These are phyloP conservation scores for Ophioninae sp. DNA, from an alignment of 2,888 invertebrate genomes.

Conservation along the genomic window DNA sequence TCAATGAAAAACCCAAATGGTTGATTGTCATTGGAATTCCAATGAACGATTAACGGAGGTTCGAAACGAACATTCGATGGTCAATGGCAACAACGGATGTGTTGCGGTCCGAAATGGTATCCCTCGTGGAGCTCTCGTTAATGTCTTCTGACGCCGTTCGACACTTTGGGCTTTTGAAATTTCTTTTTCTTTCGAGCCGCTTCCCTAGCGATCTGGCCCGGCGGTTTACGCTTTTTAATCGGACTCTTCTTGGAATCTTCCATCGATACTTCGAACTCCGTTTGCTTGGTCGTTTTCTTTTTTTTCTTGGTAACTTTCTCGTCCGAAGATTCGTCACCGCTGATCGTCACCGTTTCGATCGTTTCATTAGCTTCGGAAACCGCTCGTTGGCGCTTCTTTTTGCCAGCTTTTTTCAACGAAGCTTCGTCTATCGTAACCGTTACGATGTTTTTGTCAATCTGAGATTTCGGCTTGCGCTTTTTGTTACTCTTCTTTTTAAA, in stretches of 20 bases:
- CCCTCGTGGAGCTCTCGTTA: neutral
- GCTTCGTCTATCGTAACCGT: neutral
- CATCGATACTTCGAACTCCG: conserved; percentile 30
- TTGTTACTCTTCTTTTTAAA: no score
- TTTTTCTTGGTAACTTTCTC: conserved; percentile 45
- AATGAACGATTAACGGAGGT: no score
- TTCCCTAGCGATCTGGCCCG: neutral
- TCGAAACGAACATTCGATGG: neutral
- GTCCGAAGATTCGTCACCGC: neutral
- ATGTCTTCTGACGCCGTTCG: neutral
- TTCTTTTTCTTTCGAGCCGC: conserved; percentile 24
- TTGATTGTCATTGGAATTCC: no score
- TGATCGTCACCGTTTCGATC: neutral
- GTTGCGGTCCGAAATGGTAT: neutral
- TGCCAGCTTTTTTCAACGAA: neutral
- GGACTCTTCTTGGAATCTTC: conserved; percentile 3
- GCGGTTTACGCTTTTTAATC: conserved; percentile 44
- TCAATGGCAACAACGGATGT: neutral
- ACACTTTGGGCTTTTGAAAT: neutral
- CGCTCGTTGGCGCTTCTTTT: conserved; percentile 58
- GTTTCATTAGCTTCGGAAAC: conserved; percentile 20
- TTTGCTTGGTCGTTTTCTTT: conserved; percentile 42
- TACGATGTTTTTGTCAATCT: no score
- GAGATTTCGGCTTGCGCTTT: neutral
- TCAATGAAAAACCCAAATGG: neutral